Evolutionary conservation across 2,113 vertebrate genomes (phyloP), one percentile per base, ranked within the genome.

Genomic region (Acanthochromis polyacanthus): DNA sequence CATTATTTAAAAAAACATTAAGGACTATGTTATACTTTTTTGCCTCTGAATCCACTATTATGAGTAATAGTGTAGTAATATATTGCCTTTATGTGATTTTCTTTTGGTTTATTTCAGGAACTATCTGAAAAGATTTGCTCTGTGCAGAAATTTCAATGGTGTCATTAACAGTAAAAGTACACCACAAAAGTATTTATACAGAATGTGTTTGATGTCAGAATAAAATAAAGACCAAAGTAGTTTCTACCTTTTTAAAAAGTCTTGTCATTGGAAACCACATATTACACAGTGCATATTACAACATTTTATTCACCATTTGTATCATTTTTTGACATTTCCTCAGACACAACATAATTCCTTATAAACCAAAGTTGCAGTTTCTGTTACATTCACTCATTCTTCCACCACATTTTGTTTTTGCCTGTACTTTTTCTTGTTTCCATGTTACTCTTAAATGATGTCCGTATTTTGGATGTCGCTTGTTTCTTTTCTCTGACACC

Each of bases 201-300:
- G 61, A 36, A 45, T 75, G 25, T 62, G 23, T 74, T 63, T 61
- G 20, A 71, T 63, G 28, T 48, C 51, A 23, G 40, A 83, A 7
- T 55, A 73, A 83, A 89, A 87, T 84, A 89, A 89, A 91, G 73
- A 85, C 75, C 71, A 89, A 88, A 89, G 55, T 38, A 36, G 48
- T 79, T 87, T 79, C 10, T 70, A 57, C 38, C 1, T 71, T 78
- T 65, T 61, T 16, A 16, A 73, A 63, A 59, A 20, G 46, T 48
- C 30, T 71, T 46, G 17, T 64, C 16, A 52, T 10, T 40, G 0
- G 2, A 30, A 22, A 7, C n/a, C 10, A 14, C 53, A n/a, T 32
- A 50, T 4, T 38, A 14, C 20, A 52, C 10, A 36, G 11, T 12
- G 46, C 5, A 15, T 51, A 10, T 46, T 36, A 15, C 32, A 85